These are phyloP conservation scores for Hippocampus barbouri DNA, from an alignment of 2,113 vertebrate species.

Conservation along the genomic window DNA sequence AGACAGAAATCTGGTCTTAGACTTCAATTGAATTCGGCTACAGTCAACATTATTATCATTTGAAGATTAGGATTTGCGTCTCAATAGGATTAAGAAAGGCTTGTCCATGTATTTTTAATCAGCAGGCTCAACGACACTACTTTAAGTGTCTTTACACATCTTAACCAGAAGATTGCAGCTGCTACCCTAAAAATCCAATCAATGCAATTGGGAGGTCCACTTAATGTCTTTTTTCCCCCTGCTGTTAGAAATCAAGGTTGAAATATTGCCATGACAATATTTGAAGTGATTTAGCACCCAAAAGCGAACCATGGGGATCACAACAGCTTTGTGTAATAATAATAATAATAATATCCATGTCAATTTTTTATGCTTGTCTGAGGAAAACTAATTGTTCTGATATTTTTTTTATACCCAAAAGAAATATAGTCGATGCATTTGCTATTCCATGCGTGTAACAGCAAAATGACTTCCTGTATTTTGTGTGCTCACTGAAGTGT, in stretches of 20 bases:
- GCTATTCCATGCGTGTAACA: neutral
- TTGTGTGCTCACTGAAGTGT: conserved; percentile 1
- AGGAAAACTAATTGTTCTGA: conserved; percentile 10
- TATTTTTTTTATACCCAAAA: conserved; percentile 11
- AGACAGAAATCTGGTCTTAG: neutral
- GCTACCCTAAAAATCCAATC: neutral
- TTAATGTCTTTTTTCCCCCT: neutral
- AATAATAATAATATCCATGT: too few species aligned
- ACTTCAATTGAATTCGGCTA: neutral
- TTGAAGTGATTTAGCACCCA: neutral
- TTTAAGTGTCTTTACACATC: conserved; percentile 1
- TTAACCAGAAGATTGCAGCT: neutral
- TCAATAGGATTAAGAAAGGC: conserved; percentile 7
- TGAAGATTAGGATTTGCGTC: neutral
- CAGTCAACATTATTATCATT: neutral
- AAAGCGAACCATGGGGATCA: neutral
- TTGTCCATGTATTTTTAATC: conserved; percentile 4
- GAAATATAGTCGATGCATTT: conserved; percentile 26
- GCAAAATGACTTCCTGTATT: conserved; percentile 2
- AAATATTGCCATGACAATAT: neutral
- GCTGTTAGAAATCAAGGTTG: conserved; percentile 11
- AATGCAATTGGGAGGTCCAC: neutral
- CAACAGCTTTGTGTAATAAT: conserved; percentile 9
- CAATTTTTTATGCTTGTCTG: neutral
- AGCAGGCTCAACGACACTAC: neutral